Evolutionary conservation across 2,797 vertebrate genomes (phyloP), one percentile per base, ranked within the genome.

Genomic region (Rhabdomys pumilio): DNA sequence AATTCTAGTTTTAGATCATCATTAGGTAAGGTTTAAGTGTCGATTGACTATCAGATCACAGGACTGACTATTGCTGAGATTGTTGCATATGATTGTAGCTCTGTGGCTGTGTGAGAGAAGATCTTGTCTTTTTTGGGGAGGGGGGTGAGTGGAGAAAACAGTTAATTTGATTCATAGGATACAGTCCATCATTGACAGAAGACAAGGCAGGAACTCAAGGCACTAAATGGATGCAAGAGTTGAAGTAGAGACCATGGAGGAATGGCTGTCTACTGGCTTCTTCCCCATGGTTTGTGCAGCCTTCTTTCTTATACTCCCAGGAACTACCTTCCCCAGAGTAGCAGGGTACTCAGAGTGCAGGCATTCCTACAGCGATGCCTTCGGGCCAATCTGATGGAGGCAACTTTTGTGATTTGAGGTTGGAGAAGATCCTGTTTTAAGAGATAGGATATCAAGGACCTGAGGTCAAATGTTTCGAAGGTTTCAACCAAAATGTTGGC

Each of bases 271-370:
- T 55, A 10, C 47, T 77, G 75, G 15, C 29, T 53, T 79, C 29
- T 10, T 80, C 50, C 31, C 4, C 15, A 19, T 2, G 29, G 29
- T 79, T 79, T 17, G 17, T 31, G 34, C 24, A 80, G 20, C 31
- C 26, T 80, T 31, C 17, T 10, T 55, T 55, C 19, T n/a, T n/a
- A 55, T 20, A 20, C 2, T n/a, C 50, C 31, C 50, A 12, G 34
- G 4, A n/a, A 22, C 50, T 11, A 22, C 77, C 77, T 80, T 17
- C 50, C 31, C 9, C 17, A 2, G 17, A 80, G 50, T 22, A n/a
- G 19, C 50, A n/a, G 50, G 34, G 50, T n/a, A 31, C 50, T n/a
- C 31, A n/a, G 15, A 0, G 2, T n/a, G 1, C 15, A 3, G 19
- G 17, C 77, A 22, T 29, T 4, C 10, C 31, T 12, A 80, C 31